Base-by-base conservation (phyloP, 2,113 vertebrate genomes). In the Baryphthengus martii region DNA sequence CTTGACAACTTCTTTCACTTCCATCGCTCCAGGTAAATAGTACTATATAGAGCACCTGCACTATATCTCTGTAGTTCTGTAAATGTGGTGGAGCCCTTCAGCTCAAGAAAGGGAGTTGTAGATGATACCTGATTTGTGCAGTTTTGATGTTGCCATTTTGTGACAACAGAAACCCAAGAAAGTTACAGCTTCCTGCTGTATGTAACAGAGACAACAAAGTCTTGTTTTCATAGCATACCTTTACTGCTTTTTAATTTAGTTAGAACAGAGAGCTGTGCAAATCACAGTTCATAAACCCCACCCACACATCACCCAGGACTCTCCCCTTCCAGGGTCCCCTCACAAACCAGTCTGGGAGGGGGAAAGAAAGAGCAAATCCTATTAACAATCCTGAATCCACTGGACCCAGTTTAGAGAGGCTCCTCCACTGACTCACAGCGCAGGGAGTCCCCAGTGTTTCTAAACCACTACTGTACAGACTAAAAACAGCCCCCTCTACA, bases 201-300 rank as follows among this genome's bases (percentile, higher is more conserved):
- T 28, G 20, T 44, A 80, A 68, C 62, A 58, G 42, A 91, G 56
- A 78, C 29, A 44, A 72, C 50, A 81, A 5, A 37, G 14, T 18
- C 25, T 76, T 50, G 39, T 66, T 79, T 63, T 65, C 29, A 45
- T 17, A 87, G 92, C 80, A 78, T 94, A 76, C 21, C 8, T 59
- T 95, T 93, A 84, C 78, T 94, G 95, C 75, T 91, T 80, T 96
- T 97, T 96, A 97, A 97, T 95, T 97, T 95, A 97, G 83, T 96
- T 93, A 94, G 62, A 94, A 89, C 3, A 7, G 72, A 49, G 78
- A 85, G 75, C 81, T 94, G 85, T 96, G 95, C 84, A 88, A 93
- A 89, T 95, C 94, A 96, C 83, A 92, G 90, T 89, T 94, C 87
- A 80, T 92, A 75, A 77, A 80, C 53, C 75, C 84, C 90, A 84